These are phyloP conservation scores for Littorina saxatilis DNA, from an alignment of 1,140 invertebrate genomes.

Conservation along the genomic window DNA sequence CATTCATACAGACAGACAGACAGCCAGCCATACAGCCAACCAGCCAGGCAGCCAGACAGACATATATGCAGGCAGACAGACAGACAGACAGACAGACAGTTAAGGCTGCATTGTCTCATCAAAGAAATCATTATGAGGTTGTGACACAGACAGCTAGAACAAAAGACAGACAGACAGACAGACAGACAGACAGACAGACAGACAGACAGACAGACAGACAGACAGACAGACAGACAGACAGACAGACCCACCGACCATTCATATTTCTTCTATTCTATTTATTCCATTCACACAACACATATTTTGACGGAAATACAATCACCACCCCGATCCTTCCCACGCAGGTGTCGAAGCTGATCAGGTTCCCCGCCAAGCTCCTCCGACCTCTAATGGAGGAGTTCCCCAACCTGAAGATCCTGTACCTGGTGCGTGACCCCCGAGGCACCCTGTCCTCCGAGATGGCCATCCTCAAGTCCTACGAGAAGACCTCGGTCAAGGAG, in stretches of 20 bases:
- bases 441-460: conserved; percentile 33
- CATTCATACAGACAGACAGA: background rate
- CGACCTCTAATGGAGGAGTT: conserved; percentile 29
- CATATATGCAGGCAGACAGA: too few species aligned
- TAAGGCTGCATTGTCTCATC: too few species aligned
- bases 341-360: conserved; percentile 28
- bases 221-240: background rate
- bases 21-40: background rate
- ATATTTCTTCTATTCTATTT: too few species aligned
- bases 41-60: too few species aligned
- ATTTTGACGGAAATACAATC: too few species aligned
- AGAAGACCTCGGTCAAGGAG: conserved; percentile 13
- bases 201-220: background rate
- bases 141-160: too few species aligned
- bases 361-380: background rate
- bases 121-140: too few species aligned
- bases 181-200: background rate
- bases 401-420: conserved; percentile 41
- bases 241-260: too few species aligned
- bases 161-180: background rate
- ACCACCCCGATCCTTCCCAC: too few species aligned
- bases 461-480: conserved; percentile 18
- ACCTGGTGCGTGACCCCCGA: conserved; percentile 41
- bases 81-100: too few species aligned
- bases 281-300: too few species aligned